Evolutionary conservation across 64 coral and sea anemone genomes (phyloP), one percentile per base, ranked within the genome.

Genomic region (Montipora efflorescens): DNA sequence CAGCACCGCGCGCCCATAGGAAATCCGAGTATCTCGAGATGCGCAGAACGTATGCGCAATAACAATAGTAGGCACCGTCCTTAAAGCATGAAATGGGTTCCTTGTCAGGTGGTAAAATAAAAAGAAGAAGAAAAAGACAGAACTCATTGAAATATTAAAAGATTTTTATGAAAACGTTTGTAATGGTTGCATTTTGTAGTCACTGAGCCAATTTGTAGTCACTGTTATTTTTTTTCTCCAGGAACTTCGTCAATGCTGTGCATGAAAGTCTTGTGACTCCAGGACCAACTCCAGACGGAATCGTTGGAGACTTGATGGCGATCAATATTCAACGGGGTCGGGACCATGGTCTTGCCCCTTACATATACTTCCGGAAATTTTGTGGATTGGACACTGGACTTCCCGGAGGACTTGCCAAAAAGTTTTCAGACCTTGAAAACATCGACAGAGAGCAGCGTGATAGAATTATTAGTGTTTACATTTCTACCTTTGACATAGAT

Each of bases 311-410:
- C 53, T 50, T 95, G 7, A 45, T 87, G 9, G 83, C 94, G 6
- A 51, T 92, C n/a, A 95, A 95, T 51, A 95, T 95, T 22, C 77
- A 83, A 70, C 94, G 94, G 48, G 94, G 90, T 15, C 48, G 94
- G 14, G 94, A 95, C 0, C 94, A 89, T 28, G 94, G 94, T 4
- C 5, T 95, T 19, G 83, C 94, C 2, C 90, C 90, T 2, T 95
- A 95, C 48, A 83, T 88, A 48, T 22, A 52, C 1, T 95, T 88
- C 48, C 82, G 94, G 74, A 64, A 15, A 0, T 16, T 70, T 1
- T 77, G 52, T 47, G 85, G 84, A 6, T 74, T 74, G n/a, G 71
- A 74, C 12, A 36, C 19, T 6, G n/a, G 36, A 5, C n/a, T 74
- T 11, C 5, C 5, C 21, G 79, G 87, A n/a, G 87, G 86, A 4